Conservation (phyloP, 2,888 invertebrate species). For the Serripes groenlandicus region DNA sequence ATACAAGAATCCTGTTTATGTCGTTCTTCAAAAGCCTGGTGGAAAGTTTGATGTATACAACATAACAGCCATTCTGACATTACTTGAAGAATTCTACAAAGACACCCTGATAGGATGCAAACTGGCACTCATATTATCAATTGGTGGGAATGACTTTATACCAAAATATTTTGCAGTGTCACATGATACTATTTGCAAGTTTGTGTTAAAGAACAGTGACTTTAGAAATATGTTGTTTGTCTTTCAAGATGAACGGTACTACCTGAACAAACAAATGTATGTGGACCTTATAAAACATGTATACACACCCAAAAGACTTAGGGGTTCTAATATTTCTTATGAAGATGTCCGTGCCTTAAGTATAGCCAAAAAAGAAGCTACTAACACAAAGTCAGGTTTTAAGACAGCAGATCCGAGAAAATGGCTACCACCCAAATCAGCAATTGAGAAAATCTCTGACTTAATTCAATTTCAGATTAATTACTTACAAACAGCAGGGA, state of each 20-base stretch:
- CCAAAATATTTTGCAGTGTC: constrained; percentile 1
- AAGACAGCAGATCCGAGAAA: constrained; percentile 11
- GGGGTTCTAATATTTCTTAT: not conserved
- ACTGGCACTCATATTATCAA: not conserved
- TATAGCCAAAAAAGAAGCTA: not conserved
- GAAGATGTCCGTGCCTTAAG: not conserved
- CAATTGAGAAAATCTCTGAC: not conserved
- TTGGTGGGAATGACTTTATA: constrained; percentile 26
- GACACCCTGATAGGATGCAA: not conserved
- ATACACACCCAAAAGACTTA: not conserved
- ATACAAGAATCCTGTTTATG: constrained; percentile 14
- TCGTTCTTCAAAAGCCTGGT: constrained; percentile 3
- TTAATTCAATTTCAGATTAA: not conserved
- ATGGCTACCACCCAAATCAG: constrained; percentile 9
- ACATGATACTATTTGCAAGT: not conserved
- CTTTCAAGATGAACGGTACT: not conserved
- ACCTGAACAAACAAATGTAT: not conserved
- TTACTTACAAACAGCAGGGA: not conserved
- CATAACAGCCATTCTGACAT: not conserved
- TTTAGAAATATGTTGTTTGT: not conserved
- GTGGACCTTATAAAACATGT: not conserved
- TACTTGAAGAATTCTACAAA: not conserved
- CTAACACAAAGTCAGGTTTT: not conserved
- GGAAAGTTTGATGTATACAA: constrained; percentile 21
- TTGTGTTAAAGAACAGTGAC: not conserved